Conservation (phyloP, 64 coral and sea anemone species). For the Dendrophyllia cribrosa region DNA sequence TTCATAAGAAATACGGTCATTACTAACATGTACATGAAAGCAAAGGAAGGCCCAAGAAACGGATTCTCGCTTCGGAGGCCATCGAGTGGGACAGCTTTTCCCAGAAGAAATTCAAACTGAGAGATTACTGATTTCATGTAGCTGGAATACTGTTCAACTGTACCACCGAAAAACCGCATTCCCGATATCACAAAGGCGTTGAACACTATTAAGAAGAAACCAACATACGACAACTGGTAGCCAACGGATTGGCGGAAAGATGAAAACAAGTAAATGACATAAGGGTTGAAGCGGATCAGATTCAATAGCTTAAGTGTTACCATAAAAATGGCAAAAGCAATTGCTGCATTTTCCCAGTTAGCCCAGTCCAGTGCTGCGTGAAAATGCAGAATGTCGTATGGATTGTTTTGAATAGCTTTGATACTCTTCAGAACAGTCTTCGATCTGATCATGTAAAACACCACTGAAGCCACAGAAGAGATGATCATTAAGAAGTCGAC, state of each 20-base stretch:
- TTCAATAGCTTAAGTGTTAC: slow-evolving; percentile 62
- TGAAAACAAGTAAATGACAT: slow-evolving; percentile 44
- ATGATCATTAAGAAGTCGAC: slow-evolving; percentile 39
- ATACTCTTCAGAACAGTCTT: slow-evolving; percentile 41
- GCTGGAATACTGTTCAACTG: slow-evolving; percentile 49
- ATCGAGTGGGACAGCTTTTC: slow-evolving; percentile 11
- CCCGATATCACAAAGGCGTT: slow-evolving; percentile 47
- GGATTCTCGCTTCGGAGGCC: slow-evolving; percentile 30
- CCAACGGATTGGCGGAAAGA: slow-evolving; percentile 20
- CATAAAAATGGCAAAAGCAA: slow-evolving; percentile 60
- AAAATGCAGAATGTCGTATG: slow-evolving; percentile 65
- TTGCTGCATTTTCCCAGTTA: slow-evolving; percentile 46
- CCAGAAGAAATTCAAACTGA: slow-evolving; percentile 46
- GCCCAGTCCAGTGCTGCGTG: slow-evolving; percentile 41
- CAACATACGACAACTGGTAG: slow-evolving; percentile 32
- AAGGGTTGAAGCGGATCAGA: slow-evolving; percentile 63
- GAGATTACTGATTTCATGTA: slow-evolving; percentile 33
- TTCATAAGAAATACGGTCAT: slow-evolving; percentile 68
- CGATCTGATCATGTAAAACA: slow-evolving; percentile 63
- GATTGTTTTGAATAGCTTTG: slow-evolving; percentile 40
- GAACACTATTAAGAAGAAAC: slow-evolving; percentile 49
- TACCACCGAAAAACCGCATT: slow-evolving; percentile 62
- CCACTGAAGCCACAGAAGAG: slow-evolving; percentile 8
- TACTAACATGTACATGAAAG: slow-evolving; percentile 14
- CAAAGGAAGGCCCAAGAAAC: slow-evolving; percentile 58